Percentiles rank a stretch among this genome's conserved stretches.
Evolutionary conservation across 2,797 vertebrate genomes (phyloP).

Genomic region (Sebastes vulpes): DNA sequence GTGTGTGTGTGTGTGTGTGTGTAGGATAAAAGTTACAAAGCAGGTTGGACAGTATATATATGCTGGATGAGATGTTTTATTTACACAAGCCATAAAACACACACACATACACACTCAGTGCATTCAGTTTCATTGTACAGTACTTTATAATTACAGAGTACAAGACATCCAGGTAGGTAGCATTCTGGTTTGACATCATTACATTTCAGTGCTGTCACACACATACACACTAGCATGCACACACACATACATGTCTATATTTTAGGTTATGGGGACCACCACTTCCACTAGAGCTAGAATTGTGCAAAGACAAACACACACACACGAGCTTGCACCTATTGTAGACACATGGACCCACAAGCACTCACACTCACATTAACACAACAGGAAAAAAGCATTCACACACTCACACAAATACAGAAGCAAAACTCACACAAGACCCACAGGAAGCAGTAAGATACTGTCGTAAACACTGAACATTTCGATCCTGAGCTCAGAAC

Average conservation of each 20-base stretch:
- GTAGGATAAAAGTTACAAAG: slow-evolving; percentile 1
- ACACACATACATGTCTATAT: neutral
- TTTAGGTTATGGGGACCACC: neutral
- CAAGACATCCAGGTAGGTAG: slow-evolving; percentile 36
- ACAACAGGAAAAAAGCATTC: neutral
- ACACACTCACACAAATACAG: neutral
- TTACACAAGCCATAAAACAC: slow-evolving; percentile 55
- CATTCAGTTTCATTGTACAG: slow-evolving; percentile 62
- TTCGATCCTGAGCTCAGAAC: slow-evolving; percentile 30
- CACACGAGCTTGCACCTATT: neutral
- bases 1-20: neutral
- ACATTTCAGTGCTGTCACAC: slow-evolving; percentile 44
- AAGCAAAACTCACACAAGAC: neutral
- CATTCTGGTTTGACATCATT: slow-evolving; percentile 36
- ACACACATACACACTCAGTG: slow-evolving; percentile 62
- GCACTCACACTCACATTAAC: neutral
- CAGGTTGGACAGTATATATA: slow-evolving; percentile 23
- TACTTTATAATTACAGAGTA: slow-evolving; percentile 52
- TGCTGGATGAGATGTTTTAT: slow-evolving; percentile 66
- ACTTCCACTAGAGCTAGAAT: neutral
- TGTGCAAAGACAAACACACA: neutral
- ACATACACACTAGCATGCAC: slow-evolving; percentile 2
- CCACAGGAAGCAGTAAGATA: slow-evolving; percentile 42
- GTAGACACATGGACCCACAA: neutral
- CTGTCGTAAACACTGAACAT: slow-evolving; percentile 30